phyloP scores from a whole-genome alignment of 2,797 vertebrate genomes.

The Tympanoctomys barrerae region DNA sequence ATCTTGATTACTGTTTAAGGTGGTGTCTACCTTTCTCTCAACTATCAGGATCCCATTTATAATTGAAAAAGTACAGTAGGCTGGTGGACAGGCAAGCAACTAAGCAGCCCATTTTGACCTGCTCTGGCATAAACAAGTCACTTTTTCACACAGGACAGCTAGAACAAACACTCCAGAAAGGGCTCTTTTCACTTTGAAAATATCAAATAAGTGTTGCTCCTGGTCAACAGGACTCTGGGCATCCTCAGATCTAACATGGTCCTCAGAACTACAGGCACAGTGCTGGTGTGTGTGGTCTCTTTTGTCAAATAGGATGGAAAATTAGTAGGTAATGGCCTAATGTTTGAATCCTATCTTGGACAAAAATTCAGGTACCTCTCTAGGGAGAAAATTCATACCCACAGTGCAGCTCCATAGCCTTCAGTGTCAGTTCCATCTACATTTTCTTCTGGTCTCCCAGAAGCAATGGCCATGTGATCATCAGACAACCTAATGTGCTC shows the following conservation, averaged over 20 bases:
- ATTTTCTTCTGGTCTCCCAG: neutral
- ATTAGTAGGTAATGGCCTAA: neutral
- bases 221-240: neutral
- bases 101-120: neutral
- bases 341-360: neutral
- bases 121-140: neutral
- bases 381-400: neutral
- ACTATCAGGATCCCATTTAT: neutral
- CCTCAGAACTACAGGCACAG: neutral
- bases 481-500: neutral
- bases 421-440: neutral
- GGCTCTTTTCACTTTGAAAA: neutral
- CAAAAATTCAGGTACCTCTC: neutral
- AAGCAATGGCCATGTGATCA: neutral
- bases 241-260: neutral
- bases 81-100: neutral
- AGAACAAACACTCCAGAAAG: neutral
- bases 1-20: neutral
- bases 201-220: neutral
- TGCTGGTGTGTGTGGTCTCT: neutral
- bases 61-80: neutral
- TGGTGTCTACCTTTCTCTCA: neutral
- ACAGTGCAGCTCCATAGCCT: neutral
- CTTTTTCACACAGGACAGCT: neutral
- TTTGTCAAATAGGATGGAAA: slow-evolving; percentile 20